Base-by-base conservation (phyloP, 2,113 vertebrate species). In the Tupaia chinensis region DNA sequence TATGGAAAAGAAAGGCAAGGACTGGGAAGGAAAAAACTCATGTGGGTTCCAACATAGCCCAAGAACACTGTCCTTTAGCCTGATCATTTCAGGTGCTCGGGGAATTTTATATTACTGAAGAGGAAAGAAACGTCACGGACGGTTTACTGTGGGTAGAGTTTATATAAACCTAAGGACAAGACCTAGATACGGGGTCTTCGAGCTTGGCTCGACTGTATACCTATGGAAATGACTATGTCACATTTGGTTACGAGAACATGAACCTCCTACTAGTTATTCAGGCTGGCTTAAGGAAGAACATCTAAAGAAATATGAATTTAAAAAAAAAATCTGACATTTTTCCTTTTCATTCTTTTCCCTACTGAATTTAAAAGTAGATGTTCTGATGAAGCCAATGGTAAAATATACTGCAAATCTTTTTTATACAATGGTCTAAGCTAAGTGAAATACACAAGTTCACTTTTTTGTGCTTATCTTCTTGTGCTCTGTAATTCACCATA, bases 401-500 rank as follows among this genome's bases (percentile, higher is more conserved):
- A 94, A 94, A 91, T 60, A 86, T 7, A 92, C 1, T 93, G 87
- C 60, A 95, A 78, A 65, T 89, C 87, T 93, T 89, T 93, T 95
- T 89, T 54, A 84, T 15, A 58, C 65, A 65, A 84, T 87, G 63
- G 80, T 54, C 69, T 44, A 92, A 73, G 68, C 53, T 89, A 96
- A 87, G 77, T 89, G 23, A 87, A 88, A 95, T 22, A 93, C 3
- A 73, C 34, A 82, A 95, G 91, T 88, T 95, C 91, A 93, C 27
- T 81, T 87, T 56, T 97, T 93, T 79, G 81, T 86, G 77, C 68
- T 70, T 20, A 79, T 89, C 90, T 88, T 91, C 82, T 87, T 79
- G 12, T 83, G 85, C 65, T 93, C 92, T 96, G 44, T 84, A 89
- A 91, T 82, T 97, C 74, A 94, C 94, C 78, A 97, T 89, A 78